Base-by-base conservation (phyloP, 1,140 invertebrate species). In the Drosophila hydei region DNA sequence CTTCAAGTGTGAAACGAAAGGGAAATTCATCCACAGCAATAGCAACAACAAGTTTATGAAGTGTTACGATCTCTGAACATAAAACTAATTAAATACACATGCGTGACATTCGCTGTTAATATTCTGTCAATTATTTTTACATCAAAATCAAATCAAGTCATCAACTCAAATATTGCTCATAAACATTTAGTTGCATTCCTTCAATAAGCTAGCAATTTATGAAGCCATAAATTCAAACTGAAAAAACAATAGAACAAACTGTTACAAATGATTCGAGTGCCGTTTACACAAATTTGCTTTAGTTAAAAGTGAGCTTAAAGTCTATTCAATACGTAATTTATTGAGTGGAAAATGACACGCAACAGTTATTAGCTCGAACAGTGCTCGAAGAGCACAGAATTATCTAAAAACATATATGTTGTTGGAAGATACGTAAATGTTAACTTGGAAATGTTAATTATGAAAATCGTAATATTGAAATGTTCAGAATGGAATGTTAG, bases 1-100 rank as follows among this genome's bases (percentile, higher is more conserved):
- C 47, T 71, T 55, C 12, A 50, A 36, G 48, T 68, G 50, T 47
- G 18, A 58, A 69, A 56, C 48, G 64, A 84, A 87, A 85, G 77
- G 63, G 77, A 75, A 87, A 87, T 64, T 71, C 50, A 38, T 64
- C 51, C 19, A 38, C 23, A 27, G 11, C 18, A 38, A 54, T 21
- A 68, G 23, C 23, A 27, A 18, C 18, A 38, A 54, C 30, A 68
- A 69, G 11, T 61, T 68, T 60, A 73, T 50, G 56, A 54, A 42
- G 11, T 40, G 19, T 59, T 25, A 21, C 40, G 36, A 51, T 51
- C 47, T 50, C n/a, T 30, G 30, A 30, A 14, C 12, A 33, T 38
- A 60, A 38, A 58, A 14, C 16, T 25, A 50, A 51, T n/a, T 18
- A 14, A 48, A 33, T 23, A 25, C n/a, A 38, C 11, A 51, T 30